Evolutionary conservation across 2,888 invertebrate species (phyloP), one percentile per base, ranked within the genome.

Genomic region (Eupithecia tripunctaria): DNA sequence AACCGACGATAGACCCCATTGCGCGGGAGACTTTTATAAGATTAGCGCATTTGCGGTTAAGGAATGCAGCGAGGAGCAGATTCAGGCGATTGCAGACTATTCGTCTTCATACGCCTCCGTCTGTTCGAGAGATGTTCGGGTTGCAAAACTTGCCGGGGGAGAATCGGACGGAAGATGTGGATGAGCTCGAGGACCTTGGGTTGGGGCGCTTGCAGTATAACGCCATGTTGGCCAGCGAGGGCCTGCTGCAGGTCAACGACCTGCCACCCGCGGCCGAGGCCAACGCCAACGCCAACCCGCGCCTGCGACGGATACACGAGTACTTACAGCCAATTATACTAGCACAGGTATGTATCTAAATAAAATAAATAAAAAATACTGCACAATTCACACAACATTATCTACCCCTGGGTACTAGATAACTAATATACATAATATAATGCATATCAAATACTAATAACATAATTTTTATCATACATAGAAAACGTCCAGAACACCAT

Each of bases 211-310:
- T 82, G 6, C 88, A 86, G 56, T 88, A 89, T 75, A 89, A 89
- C 73, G 86, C 90, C 2, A 86, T 90, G 29, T 80, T 92, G 62
- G 68, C 71, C 36, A 89, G 89, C 78, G 90, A 89, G 72, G 89
- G 90, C 0, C 86, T 84, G 59, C 76, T 95, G 80, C 96, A 95
- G 79, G 95, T 96, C 43, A 96, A 96, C 78, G 96, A 96, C 80
- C 91, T 95, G n/a, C 83, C 87, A 18, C 77, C 85, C 36, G 82
- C 79, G 41, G 78, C 82, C 10, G 90, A 89, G 4, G 78, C 67
- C 88, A 83, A 62, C 81, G 78, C 67, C 88, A 83, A 62, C 81
- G 18, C 36, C 62, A 5, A 85, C 18, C 89, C 86, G 62, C 83
- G 92, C 21, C 79, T 91, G 71, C 91, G 92, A 10, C 85, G 93